Evolutionary conservation across 2,797 vertebrate species (phyloP).

Genomic region (Percopsis omiscomaycus): DNA sequence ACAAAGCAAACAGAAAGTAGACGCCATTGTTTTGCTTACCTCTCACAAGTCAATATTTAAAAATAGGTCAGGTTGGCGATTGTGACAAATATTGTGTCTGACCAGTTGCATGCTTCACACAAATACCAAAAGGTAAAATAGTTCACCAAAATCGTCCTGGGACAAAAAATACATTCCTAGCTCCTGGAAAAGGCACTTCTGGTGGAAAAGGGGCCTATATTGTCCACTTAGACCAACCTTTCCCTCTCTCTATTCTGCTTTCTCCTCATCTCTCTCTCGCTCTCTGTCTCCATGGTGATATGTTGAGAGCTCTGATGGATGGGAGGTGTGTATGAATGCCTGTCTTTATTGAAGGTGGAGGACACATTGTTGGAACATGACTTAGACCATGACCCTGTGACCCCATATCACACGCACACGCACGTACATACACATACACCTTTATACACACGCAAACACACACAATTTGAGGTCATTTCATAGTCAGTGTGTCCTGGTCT

Average conservation of each 20-base stretch:
- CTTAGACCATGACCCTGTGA: constrained; percentile 67
- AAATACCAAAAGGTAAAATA: too few relatives aligned
- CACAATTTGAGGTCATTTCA: constrained; percentile 61
- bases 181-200: too few relatives aligned
- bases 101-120: too few relatives aligned
- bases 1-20: too few relatives aligned
- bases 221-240: background rate
- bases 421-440: constrained; percentile 3
- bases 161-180: too few relatives aligned
- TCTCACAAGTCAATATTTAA: too few relatives aligned
- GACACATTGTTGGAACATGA: constrained; percentile 78
- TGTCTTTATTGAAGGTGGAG: constrained; percentile 78
- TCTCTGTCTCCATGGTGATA: constrained; percentile 55
- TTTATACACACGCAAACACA: constrained; percentile 19
- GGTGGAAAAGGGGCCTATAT: too few relatives aligned
- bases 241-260: constrained; percentile 17
- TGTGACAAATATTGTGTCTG: too few relatives aligned
- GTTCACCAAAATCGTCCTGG: too few relatives aligned
- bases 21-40: too few relatives aligned
- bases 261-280: constrained; percentile 10
- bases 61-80: too few relatives aligned
- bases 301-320: constrained; percentile 76
- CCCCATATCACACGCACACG: constrained; percentile 35
- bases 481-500: constrained; percentile 70
- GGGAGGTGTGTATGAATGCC: constrained; percentile 76